Evolutionary conservation across 2,113 vertebrate species (phyloP).

Genomic region (Rhynchopsitta pachyrhyncha): DNA sequence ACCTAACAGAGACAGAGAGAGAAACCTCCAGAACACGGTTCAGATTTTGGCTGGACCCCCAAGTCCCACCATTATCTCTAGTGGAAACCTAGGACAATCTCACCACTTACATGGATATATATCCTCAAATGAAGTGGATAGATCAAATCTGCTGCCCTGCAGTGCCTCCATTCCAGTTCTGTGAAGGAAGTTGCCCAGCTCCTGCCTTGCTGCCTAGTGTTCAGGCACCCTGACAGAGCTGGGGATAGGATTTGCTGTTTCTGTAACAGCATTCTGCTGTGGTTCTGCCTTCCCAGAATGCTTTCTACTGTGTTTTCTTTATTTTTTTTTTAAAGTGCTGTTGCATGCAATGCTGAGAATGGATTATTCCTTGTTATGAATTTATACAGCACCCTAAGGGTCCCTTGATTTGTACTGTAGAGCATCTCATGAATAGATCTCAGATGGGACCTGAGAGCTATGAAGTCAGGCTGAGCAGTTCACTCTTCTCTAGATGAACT

Average conservation of each 20-base stretch:
- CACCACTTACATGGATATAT: not conserved
- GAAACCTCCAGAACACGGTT: rapidly evolving
- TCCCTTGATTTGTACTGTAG: conserved; percentile 40
- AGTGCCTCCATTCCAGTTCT: not conserved
- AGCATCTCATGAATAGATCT: conserved; percentile 38
- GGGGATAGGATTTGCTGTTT: not conserved
- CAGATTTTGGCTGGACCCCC: not conserved
- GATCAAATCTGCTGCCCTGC: not conserved
- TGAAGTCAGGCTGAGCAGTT: conserved; percentile 7
- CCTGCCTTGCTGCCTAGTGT: not conserved
- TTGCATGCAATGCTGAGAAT: not conserved
- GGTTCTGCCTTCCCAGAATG: not conserved
- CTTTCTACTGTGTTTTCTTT: not conserved
- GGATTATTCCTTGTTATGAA: conserved; percentile 50
- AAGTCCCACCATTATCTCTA: not conserved
- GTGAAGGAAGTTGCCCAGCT: not conserved
- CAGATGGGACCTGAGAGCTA: not conserved
- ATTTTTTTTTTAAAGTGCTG: not conserved
- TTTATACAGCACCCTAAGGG: conserved; percentile 17
- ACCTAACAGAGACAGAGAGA: not conserved
- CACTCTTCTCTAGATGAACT: conserved; percentile 40
- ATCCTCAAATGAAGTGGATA: rapidly evolving
- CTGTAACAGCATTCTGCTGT: not conserved
- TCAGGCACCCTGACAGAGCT: not conserved
- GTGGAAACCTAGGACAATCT: not conserved